A percentile compares a stretch with the other conserved stretches of the same genome.
These are phyloP conservation scores for Hecatera dysodea DNA, from an alignment of 2,888 invertebrate genomes.

Conservation along the genomic window DNA sequence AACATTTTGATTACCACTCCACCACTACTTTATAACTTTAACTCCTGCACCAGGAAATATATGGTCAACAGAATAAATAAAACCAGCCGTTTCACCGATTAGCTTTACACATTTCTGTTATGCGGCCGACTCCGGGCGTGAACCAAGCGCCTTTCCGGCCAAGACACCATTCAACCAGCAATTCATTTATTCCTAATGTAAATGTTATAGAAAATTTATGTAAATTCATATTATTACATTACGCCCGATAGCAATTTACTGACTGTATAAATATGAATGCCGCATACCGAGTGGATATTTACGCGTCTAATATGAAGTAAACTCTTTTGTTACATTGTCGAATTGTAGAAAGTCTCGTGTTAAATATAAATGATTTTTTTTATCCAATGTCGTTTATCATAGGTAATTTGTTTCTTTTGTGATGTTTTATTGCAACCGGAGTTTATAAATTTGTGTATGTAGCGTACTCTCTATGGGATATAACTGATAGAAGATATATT, in stretches of 20 bases:
- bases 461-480: slow-evolving; percentile 40
- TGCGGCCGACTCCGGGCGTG: slow-evolving; percentile 48
- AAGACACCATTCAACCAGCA: slow-evolving; percentile 74
- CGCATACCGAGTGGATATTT: slow-evolving; percentile 78
- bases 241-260: slow-evolving; percentile 84
- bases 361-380: slow-evolving; percentile 64
- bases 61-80: slow-evolving; percentile 61
- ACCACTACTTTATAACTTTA: slow-evolving; percentile 53
- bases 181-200: slow-evolving; percentile 88
- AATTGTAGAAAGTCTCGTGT: slow-evolving; percentile 72
- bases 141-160: slow-evolving; percentile 53
- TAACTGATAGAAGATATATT: slow-evolving; percentile 27
- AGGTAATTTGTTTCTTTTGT: slow-evolving; percentile 64
- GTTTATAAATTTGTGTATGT: slow-evolving; percentile 63
- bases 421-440: slow-evolving; percentile 64
- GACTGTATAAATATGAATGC: slow-evolving; percentile 84
- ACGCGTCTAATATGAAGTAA: slow-evolving; percentile 73
- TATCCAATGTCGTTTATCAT: slow-evolving; percentile 60
- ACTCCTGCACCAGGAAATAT: slow-evolving; percentile 54
- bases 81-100: slow-evolving; percentile 51
- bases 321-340: slow-evolving; percentile 68
- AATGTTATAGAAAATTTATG: slow-evolving; percentile 90
- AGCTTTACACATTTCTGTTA: slow-evolving; percentile 55
- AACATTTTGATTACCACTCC: slow-evolving; percentile 53
- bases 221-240: slow-evolving; percentile 89